Evolutionary conservation across 2,797 vertebrate genomes (phyloP), one percentile per base, ranked within the genome.

Genomic region (Podargus strigoides): DNA sequence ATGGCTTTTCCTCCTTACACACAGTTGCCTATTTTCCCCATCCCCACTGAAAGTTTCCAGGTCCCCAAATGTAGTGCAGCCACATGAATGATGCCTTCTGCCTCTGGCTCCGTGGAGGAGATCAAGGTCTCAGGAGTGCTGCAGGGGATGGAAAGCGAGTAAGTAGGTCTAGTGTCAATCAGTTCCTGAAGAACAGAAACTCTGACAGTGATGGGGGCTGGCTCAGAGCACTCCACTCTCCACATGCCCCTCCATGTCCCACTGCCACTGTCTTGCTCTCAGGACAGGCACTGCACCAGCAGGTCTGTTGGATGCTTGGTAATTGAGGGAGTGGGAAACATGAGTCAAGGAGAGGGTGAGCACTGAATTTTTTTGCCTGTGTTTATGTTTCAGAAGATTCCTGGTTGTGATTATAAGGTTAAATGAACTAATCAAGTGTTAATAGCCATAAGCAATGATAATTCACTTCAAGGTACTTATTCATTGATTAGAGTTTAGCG

Each of bases 381-480:
- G n/a, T 26, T 80, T 34, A 8, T 63, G 56, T 42, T 64, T 70
- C n/a, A 86, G 34, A 70, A 84, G n/a, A 74, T 44, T 84, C 18
- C 28, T 49, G 2, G 10, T 34, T 44, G 24, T 37, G 36, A 62
- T 58, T 67, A 12, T 37, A 46, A 42, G 8, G 18, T 30, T 52
- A 78, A 70, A 89, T 28, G 27, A 72, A 60, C 49, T 81, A 88
- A 78, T 49, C 44, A 59, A 73, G 64, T 49, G 49, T 22, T 62
- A 84, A 78, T 10, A 74, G 26, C 9, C 32, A 68, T 0, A 4
- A 67, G 14, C 0, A 0, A 60, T 30, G 42, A 62, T 53, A 58
- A 86, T 72, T 91, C 84, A 5, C 28, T 93, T 81, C 62, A 77
- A 84, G 92, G 42, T 91, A 34, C 22, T 86, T 84, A 86, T 75